A percentile compares a stretch with the other conserved stretches of the same genome.
These are phyloP conservation scores for Teleogryllus oceanicus DNA, from an alignment of 2,888 invertebrate genomes.

Conservation along the genomic window DNA sequence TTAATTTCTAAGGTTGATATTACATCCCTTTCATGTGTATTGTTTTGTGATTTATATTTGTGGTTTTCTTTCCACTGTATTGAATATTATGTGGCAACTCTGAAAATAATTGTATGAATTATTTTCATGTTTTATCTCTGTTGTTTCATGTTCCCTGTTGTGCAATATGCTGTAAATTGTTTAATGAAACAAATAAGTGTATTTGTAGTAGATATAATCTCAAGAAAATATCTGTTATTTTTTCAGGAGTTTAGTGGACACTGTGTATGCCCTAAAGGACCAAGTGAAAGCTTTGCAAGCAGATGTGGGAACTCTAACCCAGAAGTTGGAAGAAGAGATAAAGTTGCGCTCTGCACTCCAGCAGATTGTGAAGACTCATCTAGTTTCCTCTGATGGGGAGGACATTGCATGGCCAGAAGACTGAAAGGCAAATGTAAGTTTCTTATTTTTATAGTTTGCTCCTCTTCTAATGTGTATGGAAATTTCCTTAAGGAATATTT, in stretches of 20 bases:
- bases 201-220: no score
- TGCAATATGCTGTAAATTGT: no score
- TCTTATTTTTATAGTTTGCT: background rate
- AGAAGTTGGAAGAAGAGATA: constrained; percentile 67
- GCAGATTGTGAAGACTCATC: constrained; percentile 42
- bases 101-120: no score
- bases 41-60: background rate
- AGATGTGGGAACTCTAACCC: constrained; percentile 57
- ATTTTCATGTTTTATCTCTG: no score
- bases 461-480: background rate
- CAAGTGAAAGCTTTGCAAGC: constrained; percentile 65
- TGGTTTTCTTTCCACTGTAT: no score
- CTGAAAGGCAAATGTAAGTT: background rate
- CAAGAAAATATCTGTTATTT: background rate
- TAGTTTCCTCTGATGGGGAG: constrained; percentile 20
- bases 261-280: constrained; percentile 71
- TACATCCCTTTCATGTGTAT: background rate
- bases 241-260: constrained; percentile 67
- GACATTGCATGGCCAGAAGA: constrained; percentile 23
- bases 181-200: no score
- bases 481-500: background rate
- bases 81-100: no score
- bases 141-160: no score
- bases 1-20: background rate
- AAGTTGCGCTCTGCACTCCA: constrained; percentile 53